A percentile compares a stretch with the other conserved stretches of the same genome.
These are phyloP conservation scores for Andrena marginata DNA, from an alignment of 2,888 invertebrate species.

Conservation along the genomic window DNA sequence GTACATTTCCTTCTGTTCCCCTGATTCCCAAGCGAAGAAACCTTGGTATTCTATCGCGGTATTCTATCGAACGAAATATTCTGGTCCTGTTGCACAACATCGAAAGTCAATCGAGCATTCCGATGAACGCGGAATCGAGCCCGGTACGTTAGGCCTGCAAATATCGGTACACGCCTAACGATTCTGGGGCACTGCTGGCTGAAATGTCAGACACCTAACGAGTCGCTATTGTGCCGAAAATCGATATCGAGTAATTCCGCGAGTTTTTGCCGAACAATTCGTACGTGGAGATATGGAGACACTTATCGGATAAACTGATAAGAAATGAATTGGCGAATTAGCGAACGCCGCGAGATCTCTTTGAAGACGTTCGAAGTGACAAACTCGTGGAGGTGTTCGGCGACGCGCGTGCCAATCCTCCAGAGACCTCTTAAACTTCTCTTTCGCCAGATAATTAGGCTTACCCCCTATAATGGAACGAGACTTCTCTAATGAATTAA, in stretches of 20 bases:
- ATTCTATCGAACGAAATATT: background rate
- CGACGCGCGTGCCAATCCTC: constrained; percentile 24
- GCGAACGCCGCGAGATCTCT: background rate
- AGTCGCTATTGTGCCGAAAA: too few species aligned
- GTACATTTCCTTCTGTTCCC: background rate
- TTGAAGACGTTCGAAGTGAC: constrained; percentile 12
- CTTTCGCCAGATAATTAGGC: constrained; percentile 61
- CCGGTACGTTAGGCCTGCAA: background rate
- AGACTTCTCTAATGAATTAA: constrained; percentile 51
- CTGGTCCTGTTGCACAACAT: background rate
- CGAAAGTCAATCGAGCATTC: background rate
- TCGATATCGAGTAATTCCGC: too few species aligned
- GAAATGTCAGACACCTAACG: background rate
- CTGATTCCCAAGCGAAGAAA: background rate
- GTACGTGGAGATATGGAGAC: background rate
- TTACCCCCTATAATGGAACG: constrained; percentile 43
- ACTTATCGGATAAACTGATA: background rate
- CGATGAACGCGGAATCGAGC: background rate
- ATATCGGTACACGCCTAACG: background rate
- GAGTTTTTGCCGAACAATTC: background rate
- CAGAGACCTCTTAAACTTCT: constrained; percentile 39
- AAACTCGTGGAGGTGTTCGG: constrained; percentile 22
- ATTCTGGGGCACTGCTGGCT: background rate
- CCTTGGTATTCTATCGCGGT: too few species aligned
- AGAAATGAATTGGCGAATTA: background rate